phyloP scores from a whole-genome alignment of 2,797 vertebrate species.

The Gymnothorax javanicus region DNA sequence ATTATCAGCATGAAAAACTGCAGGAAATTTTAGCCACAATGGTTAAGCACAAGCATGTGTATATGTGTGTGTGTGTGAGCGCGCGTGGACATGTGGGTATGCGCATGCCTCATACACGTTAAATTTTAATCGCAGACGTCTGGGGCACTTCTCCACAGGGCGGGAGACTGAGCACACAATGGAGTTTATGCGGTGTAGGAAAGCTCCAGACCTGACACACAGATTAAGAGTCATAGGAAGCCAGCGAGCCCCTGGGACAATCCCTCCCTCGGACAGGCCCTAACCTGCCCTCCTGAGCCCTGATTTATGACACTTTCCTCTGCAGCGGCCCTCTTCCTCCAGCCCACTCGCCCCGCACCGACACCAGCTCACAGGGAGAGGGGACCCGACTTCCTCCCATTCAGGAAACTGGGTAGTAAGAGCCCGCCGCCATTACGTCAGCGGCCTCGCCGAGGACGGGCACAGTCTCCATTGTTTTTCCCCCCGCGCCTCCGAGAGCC shows the following conservation, averaged over 20 bases:
- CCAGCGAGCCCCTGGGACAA: neutral
- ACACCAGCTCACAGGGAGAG: neutral
- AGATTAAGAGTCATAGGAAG: neutral
- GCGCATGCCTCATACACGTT: no score
- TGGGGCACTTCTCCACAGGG: neutral
- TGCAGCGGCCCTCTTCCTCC: neutral
- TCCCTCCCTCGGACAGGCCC: neutral
- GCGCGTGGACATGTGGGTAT: neutral
- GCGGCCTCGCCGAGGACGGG: neutral
- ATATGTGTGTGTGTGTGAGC: neutral
- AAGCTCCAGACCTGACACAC: neutral
- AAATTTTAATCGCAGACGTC: neutral
- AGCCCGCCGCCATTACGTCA: constrained; percentile 1
- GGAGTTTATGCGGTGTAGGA: neutral
- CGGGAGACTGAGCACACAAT: neutral
- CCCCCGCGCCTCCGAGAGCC: neutral
- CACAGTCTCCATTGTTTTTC: constrained; percentile 1
- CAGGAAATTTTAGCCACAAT: no score
- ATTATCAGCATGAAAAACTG: no score
- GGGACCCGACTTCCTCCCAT: constrained; percentile 28
- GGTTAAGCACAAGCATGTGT: neutral
- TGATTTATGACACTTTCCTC: constrained; percentile 3
- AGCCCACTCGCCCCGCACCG: neutral
- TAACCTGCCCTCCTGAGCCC: neutral
- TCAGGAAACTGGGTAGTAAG: constrained; percentile 33